Percentiles rank a stretch among this genome's conserved stretches.
phyloP scores from a whole-genome alignment of 2,113 vertebrate genomes.

The Trachemys scripta region DNA sequence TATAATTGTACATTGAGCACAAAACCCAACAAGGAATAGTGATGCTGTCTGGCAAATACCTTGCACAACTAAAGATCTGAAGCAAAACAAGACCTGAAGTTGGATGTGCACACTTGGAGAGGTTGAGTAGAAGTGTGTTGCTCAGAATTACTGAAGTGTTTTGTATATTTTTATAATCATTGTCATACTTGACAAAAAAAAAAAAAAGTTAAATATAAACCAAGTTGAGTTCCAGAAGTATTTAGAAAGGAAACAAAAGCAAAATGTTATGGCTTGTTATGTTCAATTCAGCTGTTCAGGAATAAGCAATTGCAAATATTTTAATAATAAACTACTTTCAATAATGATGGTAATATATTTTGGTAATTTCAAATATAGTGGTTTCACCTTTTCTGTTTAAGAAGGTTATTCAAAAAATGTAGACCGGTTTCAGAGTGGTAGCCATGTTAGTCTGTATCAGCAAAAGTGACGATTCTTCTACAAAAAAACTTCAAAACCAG shows the following conservation, averaged over 20 bases:
- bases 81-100: neutral
- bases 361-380: conserved; percentile 37
- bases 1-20: neutral
- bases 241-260: neutral
- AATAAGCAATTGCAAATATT: conserved; percentile 43
- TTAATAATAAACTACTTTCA: conserved; percentile 2
- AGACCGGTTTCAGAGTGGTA: neutral
- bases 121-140: neutral
- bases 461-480: too few relatives aligned
- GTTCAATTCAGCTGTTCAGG: neutral
- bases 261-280: conserved; percentile 24
- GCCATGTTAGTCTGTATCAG: too few relatives aligned
- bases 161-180: neutral
- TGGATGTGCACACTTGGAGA: neutral
- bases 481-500: too few relatives aligned
- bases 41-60: neutral
- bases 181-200: neutral
- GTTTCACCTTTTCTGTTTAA: conserved; percentile 36
- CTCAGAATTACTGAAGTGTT: neutral
- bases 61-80: neutral
- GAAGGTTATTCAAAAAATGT: neutral
- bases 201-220: conserved; percentile 9
- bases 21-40: neutral
- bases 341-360: conserved; percentile 22
- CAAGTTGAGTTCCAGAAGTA: conserved; percentile 44